Evolutionary conservation across 37 sponge, comb jelly and placozoan genomes (phyloP).

Genomic region (Eunapius fragilis): DNA sequence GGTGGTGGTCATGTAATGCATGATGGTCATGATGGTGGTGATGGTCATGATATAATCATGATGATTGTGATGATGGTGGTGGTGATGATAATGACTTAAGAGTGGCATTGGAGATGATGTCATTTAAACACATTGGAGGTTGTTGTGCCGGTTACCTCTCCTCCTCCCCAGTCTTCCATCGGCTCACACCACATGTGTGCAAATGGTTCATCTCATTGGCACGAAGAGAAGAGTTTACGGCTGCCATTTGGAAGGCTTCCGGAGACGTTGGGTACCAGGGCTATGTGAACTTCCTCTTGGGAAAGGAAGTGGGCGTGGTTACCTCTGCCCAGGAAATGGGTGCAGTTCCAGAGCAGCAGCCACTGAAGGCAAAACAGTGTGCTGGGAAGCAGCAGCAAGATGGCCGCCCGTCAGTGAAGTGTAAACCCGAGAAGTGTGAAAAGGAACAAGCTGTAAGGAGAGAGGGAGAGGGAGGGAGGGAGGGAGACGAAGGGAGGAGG

Average conservation of each 20-base stretch:
- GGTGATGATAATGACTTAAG: no score
- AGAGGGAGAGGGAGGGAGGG: neutral
- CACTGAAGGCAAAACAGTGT: no score
- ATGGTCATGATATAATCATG: no score
- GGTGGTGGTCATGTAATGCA: no score
- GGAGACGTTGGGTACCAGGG: slow-evolving; percentile 32
- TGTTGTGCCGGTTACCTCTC: no score
- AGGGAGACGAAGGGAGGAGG: no score
- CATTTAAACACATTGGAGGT: no score
- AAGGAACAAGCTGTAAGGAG: neutral
- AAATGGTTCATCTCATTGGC: slow-evolving; percentile 64
- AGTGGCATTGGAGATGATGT: no score
- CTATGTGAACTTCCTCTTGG: slow-evolving; percentile 15
- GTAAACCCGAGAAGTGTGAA: neutral
- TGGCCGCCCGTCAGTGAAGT: neutral
- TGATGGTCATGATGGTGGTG: no score
- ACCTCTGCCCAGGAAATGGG: neutral
- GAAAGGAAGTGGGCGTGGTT: neutral
- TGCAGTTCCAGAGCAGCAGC: no score
- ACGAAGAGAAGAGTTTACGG: neutral
- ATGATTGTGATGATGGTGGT: neutral
- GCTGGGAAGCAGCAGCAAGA: no score
- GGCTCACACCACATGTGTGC: slow-evolving; percentile 17
- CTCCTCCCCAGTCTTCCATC: neutral
- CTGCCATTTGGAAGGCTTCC: slow-evolving; percentile 49